These are phyloP conservation scores for Drosophila tropicalis DNA, from an alignment of 1,140 invertebrate species.

Conservation along the genomic window DNA sequence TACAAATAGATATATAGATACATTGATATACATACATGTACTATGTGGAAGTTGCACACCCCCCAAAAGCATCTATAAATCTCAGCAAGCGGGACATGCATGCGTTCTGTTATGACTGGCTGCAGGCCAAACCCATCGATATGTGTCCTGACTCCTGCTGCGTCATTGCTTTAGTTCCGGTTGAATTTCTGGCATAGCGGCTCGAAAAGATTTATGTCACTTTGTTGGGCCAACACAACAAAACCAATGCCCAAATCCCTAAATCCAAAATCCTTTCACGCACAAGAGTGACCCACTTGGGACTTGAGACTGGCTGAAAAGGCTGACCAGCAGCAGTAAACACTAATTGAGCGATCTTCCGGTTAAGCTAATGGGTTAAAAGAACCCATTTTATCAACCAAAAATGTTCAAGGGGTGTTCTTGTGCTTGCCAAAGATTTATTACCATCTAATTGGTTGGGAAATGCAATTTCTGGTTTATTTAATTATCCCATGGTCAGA, in stretches of 20 bases:
- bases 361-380: conserved; percentile 77
- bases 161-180: conserved; percentile 77
- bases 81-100: conserved; percentile 52
- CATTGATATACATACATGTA: conserved; percentile 14
- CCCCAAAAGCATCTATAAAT: conserved; percentile 63
- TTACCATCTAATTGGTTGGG: conserved; percentile 50
- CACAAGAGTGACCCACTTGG: conserved; percentile 71
- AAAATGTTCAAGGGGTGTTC: conserved; percentile 63
- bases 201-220: conserved; percentile 73
- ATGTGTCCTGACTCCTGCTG: conserved; percentile 68
- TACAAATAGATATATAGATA: conserved; percentile 53
- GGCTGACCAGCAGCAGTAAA: conserved; percentile 54
- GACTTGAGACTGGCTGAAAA: conserved; percentile 54
- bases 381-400: conserved; percentile 76
- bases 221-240: conserved; percentile 67
- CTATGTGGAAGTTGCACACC: conserved; percentile 31
- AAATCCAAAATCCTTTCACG: conserved; percentile 51
- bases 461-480: conserved; percentile 28
- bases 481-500: conserved; percentile 5
- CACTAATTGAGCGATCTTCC: conserved; percentile 80
- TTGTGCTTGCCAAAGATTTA: conserved; percentile 57
- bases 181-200: conserved; percentile 52
- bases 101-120: conserved; percentile 64
- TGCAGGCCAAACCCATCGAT: conserved; percentile 50
- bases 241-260: conserved; percentile 13